Evolutionary conservation across 2,888 invertebrate species (phyloP).

Genomic region (Capitulum mitella): DNA sequence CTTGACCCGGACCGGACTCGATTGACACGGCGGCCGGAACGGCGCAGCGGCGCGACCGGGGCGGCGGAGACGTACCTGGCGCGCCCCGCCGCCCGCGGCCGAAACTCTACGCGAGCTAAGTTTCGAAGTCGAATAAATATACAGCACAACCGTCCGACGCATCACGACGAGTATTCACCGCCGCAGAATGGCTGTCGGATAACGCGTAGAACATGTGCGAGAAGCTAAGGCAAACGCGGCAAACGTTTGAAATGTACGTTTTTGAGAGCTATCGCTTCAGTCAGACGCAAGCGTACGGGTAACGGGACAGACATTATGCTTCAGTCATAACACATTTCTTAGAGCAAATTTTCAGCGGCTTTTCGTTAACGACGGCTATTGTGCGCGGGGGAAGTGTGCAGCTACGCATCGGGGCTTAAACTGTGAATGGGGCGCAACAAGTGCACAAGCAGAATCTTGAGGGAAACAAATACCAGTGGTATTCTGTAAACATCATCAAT

Average conservation of each 20-base stretch:
- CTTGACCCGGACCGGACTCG: too few relatives aligned
- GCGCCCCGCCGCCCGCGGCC: too few relatives aligned
- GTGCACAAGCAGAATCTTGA: neutral
- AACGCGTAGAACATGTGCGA: neutral
- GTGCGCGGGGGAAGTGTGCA: neutral
- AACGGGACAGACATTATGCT: neutral
- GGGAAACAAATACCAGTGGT: neutral
- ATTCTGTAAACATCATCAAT: neutral
- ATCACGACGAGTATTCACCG: neutral
- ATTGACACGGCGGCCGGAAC: too few relatives aligned
- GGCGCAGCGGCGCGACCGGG: neutral
- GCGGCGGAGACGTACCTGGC: neutral
- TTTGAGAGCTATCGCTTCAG: too few relatives aligned
- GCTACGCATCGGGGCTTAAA: neutral
- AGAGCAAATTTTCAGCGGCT: neutral
- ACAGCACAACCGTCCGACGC: neutral
- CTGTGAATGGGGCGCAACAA: neutral
- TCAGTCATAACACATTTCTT: neutral
- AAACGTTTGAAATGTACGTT: neutral
- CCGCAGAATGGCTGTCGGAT: neutral
- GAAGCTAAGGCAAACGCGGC: conserved; percentile 2
- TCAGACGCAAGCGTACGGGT: too few relatives aligned
- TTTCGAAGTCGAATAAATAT: conserved; percentile 1
- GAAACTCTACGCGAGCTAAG: neutral
- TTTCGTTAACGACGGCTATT: neutral